Evolutionary conservation across 2,888 invertebrate genomes (phyloP).

Genomic region (Mellilla xanthometata): DNA sequence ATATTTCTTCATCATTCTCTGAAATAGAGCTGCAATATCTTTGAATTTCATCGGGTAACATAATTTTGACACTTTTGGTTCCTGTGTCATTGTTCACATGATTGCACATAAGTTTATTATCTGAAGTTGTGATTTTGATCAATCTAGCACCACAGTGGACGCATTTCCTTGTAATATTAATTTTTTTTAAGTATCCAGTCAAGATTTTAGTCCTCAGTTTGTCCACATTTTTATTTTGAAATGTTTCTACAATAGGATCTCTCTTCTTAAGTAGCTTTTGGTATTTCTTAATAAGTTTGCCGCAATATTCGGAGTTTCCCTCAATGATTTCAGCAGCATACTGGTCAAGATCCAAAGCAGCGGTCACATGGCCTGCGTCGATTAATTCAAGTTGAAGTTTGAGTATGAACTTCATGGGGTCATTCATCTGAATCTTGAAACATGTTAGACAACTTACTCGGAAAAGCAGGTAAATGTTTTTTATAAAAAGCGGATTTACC

Average conservation of each 20-base stretch:
- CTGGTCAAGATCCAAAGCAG: conserved; percentile 86
- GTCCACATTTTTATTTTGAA: conserved; percentile 76
- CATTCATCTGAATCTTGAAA: conserved; percentile 84
- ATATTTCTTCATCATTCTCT: conserved; percentile 86
- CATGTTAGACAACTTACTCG: conserved; percentile 88
- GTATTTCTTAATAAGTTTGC: conserved; percentile 68
- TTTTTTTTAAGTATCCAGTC: conserved; percentile 67
- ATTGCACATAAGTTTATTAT: conserved; percentile 83
- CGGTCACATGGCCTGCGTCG: conserved; percentile 87
- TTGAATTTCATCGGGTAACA: conserved; percentile 86
- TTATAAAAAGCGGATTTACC: conserved; percentile 94
- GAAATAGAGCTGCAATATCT: conserved; percentile 88
- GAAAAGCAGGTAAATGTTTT: conserved; percentile 86
- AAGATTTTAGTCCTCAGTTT: conserved; percentile 70
- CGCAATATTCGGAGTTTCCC: conserved; percentile 61
- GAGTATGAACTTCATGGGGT: conserved; percentile 80
- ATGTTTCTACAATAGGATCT: conserved; percentile 53
- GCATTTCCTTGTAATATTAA: conserved; percentile 75
- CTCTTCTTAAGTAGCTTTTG: conserved; percentile 55
- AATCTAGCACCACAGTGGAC: conserved; percentile 77
- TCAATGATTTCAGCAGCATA: conserved; percentile 58
- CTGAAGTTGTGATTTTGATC: conserved; percentile 81
- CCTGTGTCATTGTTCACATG: conserved; percentile 45
- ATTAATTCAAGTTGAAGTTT: conserved; percentile 87
- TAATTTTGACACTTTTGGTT: conserved; percentile 65